Percentiles rank a stretch among this genome's conserved stretches.
Evolutionary conservation across 2,888 invertebrate genomes (phyloP).

Genomic region (Hypolimnas misippus): DNA sequence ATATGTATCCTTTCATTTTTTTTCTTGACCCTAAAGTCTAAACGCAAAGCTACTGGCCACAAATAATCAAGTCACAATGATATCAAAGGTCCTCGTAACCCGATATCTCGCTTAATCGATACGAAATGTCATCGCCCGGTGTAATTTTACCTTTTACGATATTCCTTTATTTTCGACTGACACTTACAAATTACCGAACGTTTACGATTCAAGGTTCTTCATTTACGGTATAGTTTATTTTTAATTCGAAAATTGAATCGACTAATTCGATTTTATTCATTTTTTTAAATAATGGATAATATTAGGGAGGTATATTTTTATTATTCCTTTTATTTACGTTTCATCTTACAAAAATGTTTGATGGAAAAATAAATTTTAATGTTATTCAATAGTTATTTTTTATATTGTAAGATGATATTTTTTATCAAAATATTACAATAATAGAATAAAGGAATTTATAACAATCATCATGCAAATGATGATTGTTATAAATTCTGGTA

Average conservation of each 20-base stretch:
- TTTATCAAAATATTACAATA: too few species aligned
- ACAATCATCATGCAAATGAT: too few species aligned
- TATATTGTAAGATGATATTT: too few species aligned
- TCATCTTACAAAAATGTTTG: too few species aligned
- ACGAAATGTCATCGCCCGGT: conserved; percentile 38
- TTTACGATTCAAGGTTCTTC: conserved; percentile 21
- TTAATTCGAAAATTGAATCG: neutral
- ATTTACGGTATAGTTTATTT: neutral
- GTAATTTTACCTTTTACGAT: conserved; percentile 21
- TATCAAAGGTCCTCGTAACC: conserved; percentile 30
- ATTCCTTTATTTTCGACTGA: conserved; percentile 25
- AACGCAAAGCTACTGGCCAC: conserved; percentile 26
- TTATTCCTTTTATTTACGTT: too few species aligned
- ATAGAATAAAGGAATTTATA: too few species aligned
- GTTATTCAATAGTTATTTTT: too few species aligned
- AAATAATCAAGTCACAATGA: conserved; percentile 22
- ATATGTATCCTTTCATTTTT: neutral
- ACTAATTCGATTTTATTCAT: neutral
- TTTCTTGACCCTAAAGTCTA: neutral
- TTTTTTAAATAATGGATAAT: neutral
- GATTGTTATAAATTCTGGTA: too few species aligned
- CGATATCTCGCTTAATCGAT: conserved; percentile 35
- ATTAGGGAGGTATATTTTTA: too few species aligned
- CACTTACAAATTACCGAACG: conserved; percentile 28
- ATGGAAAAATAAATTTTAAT: too few species aligned